Percentiles rank a stretch among this genome's conserved stretches.
Conservation (phyloP, 2,888 invertebrate genomes). For the Phortica okadai region DNA sequence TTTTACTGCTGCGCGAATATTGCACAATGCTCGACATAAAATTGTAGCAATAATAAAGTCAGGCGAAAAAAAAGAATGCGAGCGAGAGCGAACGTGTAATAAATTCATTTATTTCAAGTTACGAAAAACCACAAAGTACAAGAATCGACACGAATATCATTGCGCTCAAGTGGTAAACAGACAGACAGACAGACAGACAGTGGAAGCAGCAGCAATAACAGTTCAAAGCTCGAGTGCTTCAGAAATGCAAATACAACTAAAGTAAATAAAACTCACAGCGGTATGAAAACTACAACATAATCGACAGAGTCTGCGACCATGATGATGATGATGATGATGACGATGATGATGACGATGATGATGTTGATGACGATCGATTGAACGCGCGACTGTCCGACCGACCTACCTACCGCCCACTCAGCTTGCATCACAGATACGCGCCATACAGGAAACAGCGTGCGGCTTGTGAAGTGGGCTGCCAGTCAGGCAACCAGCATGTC, state of each 20-base stretch:
- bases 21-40: constrained; percentile 15
- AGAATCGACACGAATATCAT: neutral
- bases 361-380: neutral
- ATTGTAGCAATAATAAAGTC: constrained; percentile 19
- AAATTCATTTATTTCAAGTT: neutral
- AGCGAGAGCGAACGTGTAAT: neutral
- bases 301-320: neutral
- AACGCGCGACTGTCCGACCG: neutral
- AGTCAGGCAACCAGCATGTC: neutral
- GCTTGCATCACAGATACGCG: neutral
- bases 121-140: neutral
- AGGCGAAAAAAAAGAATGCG: neutral
- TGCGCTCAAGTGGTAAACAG: too few species aligned
- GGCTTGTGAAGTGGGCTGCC: neutral
- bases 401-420: neutral
- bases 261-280: neutral
- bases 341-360: neutral
- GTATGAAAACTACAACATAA: neutral
- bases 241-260: neutral
- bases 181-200: neutral
- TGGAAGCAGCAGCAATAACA: neutral
- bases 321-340: neutral
- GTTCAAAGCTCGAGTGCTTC: neutral
- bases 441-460: constrained; percentile 6
- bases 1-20: constrained; percentile 44